Conservation (phyloP, 2,113 vertebrate genomes). For the Ahaetulla prasina region DNA sequence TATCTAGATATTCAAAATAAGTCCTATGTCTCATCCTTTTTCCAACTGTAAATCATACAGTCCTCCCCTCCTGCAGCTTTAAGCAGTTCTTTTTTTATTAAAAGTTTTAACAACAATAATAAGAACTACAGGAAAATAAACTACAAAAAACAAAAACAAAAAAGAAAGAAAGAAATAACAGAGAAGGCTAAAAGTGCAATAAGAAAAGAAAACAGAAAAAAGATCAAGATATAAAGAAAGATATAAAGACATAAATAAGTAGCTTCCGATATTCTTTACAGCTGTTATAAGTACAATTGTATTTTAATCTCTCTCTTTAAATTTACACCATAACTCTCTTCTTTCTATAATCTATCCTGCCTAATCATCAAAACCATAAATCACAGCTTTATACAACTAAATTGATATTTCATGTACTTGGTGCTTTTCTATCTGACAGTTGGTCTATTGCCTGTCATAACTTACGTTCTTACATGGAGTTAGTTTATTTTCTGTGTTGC, state of each 20-base stretch:
- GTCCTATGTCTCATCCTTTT: background rate
- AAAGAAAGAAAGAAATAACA: background rate
- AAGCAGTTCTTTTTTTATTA: background rate
- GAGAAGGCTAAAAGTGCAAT: background rate
- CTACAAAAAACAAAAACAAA: background rate
- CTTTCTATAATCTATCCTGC: background rate
- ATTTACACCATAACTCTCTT: background rate
- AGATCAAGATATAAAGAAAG: background rate
- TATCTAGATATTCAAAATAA: no score
- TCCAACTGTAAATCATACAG: background rate
- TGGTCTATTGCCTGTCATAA: background rate
- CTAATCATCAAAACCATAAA: background rate
- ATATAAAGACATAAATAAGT: background rate
- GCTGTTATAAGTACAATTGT: background rate
- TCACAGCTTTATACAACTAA: background rate
- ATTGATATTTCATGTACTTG: background rate
- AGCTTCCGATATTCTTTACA: background rate
- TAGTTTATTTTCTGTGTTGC: background rate
- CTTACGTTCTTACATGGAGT: background rate
- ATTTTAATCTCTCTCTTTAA: background rate
- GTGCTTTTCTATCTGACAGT: background rate
- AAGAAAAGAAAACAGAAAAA: background rate
- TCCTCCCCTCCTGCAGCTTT: background rate
- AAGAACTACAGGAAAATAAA: background rate
- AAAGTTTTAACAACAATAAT: background rate